Evolutionary conservation across 1,140 invertebrate genomes (phyloP), one percentile per base, ranked within the genome.

Genomic region (Aphaenogaster rudis): DNA sequence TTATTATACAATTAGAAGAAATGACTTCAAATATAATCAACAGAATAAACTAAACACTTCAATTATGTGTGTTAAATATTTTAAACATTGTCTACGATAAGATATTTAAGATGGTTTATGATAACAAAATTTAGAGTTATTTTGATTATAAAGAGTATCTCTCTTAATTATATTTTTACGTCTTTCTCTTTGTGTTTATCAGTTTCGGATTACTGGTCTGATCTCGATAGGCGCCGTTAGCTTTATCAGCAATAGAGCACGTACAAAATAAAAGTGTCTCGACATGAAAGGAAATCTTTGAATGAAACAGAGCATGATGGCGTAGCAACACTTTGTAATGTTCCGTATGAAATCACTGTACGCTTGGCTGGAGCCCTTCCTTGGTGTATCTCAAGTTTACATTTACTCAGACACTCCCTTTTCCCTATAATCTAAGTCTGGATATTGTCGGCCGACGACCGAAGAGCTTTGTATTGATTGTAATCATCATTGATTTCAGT

Each of bases 301-400:
- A 81, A 86, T 66, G 85, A 86, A 86, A 59, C 64, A 86, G 85
- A 81, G 77, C 85, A 66, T 81, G 84, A 80, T 86, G 11, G 33
- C 76, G 7, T 21, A 57, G 42, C 50, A 21, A 15, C 28, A 28
- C 28, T 67, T 69, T 69, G 36, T 50, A 54, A 88, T 64, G 59
- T 67, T 79, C 50, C 78, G 11, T 33, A 74, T 69, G 54, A 74
- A 64, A 89, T 86, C 50, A 21, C 36, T 80, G 9, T 52, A 86
- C 72, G 88, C 81, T 86, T 86, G 76, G 72, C 11, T 82, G 90
- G 72, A 82, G 90, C 88, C 90, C 90, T 84, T 85, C 79, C 77
- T 80, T 71, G 15, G 39, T 8, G 3, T 64, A 66, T 81, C 69
- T 77, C 17, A 76, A 59, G 61, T 54, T 86, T 61, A 45, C 33